These are phyloP conservation scores for Alauda arvensis DNA, from an alignment of 2,797 vertebrate species.

Conservation along the genomic window DNA sequence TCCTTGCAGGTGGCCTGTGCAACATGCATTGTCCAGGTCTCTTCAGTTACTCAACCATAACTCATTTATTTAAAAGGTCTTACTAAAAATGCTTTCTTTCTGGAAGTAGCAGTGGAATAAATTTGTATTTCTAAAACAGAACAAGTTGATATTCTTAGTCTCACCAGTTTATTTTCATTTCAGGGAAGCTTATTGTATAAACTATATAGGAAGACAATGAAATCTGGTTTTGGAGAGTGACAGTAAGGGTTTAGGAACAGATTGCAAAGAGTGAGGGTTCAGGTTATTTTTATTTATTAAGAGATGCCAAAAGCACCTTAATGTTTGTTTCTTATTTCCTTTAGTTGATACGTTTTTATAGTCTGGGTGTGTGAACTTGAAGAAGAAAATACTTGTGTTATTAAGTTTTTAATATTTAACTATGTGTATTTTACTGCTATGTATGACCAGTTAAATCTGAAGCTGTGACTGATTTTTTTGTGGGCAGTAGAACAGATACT, in stretches of 20 bases:
- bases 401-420: neutral
- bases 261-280: neutral
- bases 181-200: neutral
- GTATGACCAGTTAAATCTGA: neutral
- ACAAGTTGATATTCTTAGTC: neutral
- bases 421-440: neutral
- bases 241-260: neutral
- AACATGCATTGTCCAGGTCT: neutral
- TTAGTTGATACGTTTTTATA: neutral
- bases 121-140: neutral
- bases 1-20: neutral
- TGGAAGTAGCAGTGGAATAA: neutral
- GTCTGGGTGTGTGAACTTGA: neutral
- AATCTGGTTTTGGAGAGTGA: neutral
- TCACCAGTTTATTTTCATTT: neutral
- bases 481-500: neutral
- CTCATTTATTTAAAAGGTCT: neutral
- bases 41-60: neutral
- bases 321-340: neutral
- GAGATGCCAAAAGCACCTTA: neutral
- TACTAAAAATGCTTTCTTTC: neutral
- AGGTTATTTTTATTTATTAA: neutral
- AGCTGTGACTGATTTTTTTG: neutral
- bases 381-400: neutral
- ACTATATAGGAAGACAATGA: neutral